phyloP scores from a whole-genome alignment of 1,140 invertebrate genomes.

The Formica exsecta region DNA sequence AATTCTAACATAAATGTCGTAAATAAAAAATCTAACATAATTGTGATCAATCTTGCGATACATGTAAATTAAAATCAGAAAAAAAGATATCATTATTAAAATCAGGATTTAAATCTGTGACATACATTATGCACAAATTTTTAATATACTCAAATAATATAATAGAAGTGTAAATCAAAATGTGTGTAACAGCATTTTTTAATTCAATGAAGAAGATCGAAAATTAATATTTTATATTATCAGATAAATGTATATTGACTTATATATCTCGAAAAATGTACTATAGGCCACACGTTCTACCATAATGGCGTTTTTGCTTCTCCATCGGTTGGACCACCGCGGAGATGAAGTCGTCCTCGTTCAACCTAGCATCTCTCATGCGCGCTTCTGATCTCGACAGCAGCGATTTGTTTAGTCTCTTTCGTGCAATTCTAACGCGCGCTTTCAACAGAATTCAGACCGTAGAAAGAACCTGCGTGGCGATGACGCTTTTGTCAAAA shows the following conservation, averaged over 20 bases:
- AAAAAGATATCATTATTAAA: not conserved
- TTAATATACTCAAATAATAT: not conserved
- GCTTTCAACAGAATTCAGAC: constrained; percentile 69
- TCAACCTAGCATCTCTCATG: constrained; percentile 50
- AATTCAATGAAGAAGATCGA: not conserved
- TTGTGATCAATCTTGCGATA: not conserved
- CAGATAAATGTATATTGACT: not conserved
- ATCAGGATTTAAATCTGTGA: not conserved
- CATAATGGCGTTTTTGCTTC: constrained; percentile 67
- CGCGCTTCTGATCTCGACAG: constrained; percentile 41
- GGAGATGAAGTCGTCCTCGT: constrained; percentile 78
- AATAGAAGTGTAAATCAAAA: not conserved
- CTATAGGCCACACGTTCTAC: constrained; percentile 48
- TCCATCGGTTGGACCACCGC: constrained; percentile 66
- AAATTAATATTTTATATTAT: constrained; percentile 17
- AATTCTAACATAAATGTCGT: not conserved
- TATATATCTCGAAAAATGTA: constrained; percentile 18
- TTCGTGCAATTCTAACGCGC: constrained; percentile 79
- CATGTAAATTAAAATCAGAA: no score
- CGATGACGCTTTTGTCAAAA: constrained; percentile 49
- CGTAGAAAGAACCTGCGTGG: constrained; percentile 62
- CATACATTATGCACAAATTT: not conserved
- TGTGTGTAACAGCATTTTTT: not conserved
- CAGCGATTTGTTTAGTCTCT: constrained; percentile 73
- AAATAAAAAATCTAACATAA: not conserved